Percentiles rank a stretch among this genome's conserved stretches.
These are phyloP conservation scores for Ischnura elegans DNA, from an alignment of 2,888 invertebrate genomes.

Conservation along the genomic window DNA sequence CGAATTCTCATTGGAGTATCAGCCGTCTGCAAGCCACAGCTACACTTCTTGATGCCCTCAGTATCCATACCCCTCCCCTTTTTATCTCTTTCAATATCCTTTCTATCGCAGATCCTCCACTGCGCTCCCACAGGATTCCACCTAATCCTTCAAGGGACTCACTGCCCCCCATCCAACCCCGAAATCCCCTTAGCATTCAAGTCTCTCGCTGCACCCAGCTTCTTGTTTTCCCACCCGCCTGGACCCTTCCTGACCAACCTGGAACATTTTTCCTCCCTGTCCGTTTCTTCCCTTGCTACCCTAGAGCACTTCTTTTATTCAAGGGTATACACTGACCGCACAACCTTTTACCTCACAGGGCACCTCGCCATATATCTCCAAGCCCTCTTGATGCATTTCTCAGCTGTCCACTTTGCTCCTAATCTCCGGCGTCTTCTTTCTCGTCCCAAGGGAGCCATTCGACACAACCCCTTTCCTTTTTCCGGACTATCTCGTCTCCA, in stretches of 20 bases:
- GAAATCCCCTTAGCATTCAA: neutral
- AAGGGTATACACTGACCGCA: neutral
- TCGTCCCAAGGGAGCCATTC: neutral
- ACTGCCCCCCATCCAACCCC: neutral
- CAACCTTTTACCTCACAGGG: neutral
- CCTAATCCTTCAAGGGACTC: neutral
- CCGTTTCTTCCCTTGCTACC: neutral
- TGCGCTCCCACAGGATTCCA: neutral
- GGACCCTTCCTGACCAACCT: neutral
- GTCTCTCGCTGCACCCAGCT: neutral
- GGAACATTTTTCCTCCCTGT: neutral
- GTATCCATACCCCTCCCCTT: neutral
- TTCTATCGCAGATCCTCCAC: neutral
- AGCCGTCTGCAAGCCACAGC: neutral
- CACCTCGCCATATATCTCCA: neutral
- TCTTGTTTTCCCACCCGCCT: neutral
- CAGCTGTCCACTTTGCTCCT: constrained; percentile 56
- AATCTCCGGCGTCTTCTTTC: constrained; percentile 3
- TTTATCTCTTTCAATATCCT: constrained; percentile 4
- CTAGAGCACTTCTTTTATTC: constrained; percentile 40
- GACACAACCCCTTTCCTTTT: neutral
- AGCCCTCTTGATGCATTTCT: constrained; percentile 43
- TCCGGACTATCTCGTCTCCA: neutral
- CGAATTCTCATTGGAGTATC: neutral
- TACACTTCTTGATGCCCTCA: neutral